Base-by-base conservation (phyloP, 2,888 invertebrate genomes). In the Drosophila fulvimacula region DNA sequence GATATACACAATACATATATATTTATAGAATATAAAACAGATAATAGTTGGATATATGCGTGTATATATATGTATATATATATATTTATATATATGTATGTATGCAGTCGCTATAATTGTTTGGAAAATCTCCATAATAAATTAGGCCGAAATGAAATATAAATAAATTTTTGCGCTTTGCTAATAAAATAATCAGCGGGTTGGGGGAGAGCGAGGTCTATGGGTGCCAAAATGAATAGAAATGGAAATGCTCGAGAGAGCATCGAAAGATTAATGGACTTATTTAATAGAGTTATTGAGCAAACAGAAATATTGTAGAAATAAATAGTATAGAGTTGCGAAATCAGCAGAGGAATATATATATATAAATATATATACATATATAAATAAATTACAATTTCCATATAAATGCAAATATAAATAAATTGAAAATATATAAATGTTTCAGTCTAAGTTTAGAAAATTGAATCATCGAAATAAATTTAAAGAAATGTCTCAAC, bases 251-350 rank as follows among this genome's bases (percentile, higher is more conserved):
- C 73, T 66, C 66, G 56, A 69, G 62, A 55, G 44, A 46, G 59
- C 36, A 38, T 21, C 76, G n/a, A 65, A 65, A 83, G 79, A 81
- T 83, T 76, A 76, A 81, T 79, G 56, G 61, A 56, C 62, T 66
- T 71, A 76, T 83, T 79, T 69, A 55, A 67, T 70, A 79, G 73
- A 81, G 68, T 79, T 83, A 79, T 83, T 48, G 83, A 69, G 74
- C 65, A 59, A 67, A 65, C 53, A 53, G 24, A 52, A 27, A 30
- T 34, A 36, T 15, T 19, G 27, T 38, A 38, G 11, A 38, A 6
- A 51, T 19, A 34, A 15, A 32, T 7, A 21, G 4, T 15, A 49
- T n/a, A 36, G 15, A 38, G 38, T n/a, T n/a, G 24, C 27, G 21
- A 21, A 10, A 51, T 19, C 1, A 2, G 2, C 1, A 36, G 21